A percentile compares a stretch with the other conserved stretches of the same genome.
These are phyloP conservation scores for Bembecia ichneumoniformis DNA, from an alignment of 2,888 invertebrate species.

Conservation along the genomic window DNA sequence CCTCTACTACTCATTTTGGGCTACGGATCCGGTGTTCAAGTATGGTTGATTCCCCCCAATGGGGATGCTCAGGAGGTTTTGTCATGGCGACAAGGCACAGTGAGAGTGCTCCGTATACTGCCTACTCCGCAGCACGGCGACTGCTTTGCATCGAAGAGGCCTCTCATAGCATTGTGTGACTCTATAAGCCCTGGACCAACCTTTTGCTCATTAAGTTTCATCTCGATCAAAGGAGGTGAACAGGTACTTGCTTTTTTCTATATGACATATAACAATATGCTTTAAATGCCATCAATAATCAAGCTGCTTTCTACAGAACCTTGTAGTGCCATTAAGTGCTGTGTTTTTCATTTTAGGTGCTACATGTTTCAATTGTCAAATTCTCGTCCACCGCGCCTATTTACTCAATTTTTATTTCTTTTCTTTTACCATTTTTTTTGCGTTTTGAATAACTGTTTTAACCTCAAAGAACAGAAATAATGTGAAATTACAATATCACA, in stretches of 20 bases:
- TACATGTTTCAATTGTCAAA: too few species aligned
- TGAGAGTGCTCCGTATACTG: constrained; percentile 85
- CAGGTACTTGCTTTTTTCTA: constrained; percentile 56
- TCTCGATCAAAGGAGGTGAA: constrained; percentile 87
- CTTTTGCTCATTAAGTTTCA: constrained; percentile 85
- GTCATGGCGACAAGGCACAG: constrained; percentile 93
- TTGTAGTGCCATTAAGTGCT: too few species aligned
- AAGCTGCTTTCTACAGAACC: too few species aligned
- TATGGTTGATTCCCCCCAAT: constrained; percentile 88
- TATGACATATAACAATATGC: background rate
- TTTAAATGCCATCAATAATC: too few species aligned
- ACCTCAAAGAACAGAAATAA: too few species aligned
- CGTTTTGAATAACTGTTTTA: too few species aligned
- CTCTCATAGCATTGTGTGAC: constrained; percentile 92
- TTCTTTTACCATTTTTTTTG: too few species aligned
- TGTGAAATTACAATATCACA: too few species aligned
- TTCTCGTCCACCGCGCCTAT: too few species aligned
- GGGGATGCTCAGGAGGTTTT: constrained; percentile 96
- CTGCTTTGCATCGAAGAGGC: constrained; percentile 83
- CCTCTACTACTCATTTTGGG: constrained; percentile 89
- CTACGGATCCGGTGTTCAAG: constrained; percentile 72
- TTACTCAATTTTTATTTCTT: too few species aligned
- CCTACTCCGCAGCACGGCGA: constrained; percentile 86
- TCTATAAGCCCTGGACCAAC: constrained; percentile 83
- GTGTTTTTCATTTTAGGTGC: too few species aligned